These are phyloP conservation scores for Bujurquina vittata DNA, from an alignment of 2,113 vertebrate genomes.

Conservation along the genomic window DNA sequence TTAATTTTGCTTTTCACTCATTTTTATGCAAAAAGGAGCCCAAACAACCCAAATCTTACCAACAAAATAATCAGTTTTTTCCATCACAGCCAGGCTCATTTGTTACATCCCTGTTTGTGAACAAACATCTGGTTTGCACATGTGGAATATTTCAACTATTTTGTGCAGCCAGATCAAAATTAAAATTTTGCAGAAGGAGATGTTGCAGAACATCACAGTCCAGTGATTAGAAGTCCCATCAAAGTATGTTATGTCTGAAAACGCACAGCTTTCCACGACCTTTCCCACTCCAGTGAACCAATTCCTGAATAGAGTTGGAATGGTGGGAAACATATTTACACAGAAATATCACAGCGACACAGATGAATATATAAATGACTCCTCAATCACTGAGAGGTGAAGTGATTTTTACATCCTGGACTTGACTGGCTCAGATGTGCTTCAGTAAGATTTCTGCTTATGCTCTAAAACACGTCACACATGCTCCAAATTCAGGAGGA, in stretches of 20 bases:
- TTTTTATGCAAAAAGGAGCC: neutral
- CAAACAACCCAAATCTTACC: neutral
- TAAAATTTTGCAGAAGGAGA: neutral
- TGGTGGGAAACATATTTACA: neutral
- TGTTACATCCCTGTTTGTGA: neutral
- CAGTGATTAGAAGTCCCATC: neutral
- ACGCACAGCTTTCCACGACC: neutral
- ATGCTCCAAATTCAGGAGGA: rapidly evolving
- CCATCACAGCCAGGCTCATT: neutral
- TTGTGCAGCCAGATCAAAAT: neutral
- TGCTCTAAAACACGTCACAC: neutral
- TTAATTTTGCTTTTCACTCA: neutral
- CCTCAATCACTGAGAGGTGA: too few species aligned
- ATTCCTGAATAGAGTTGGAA: neutral
- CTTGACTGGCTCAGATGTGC: neutral
- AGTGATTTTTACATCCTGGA: neutral
- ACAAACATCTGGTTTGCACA: neutral
- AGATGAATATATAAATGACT: neutral
- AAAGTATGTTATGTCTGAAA: neutral
- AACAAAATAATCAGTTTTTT: neutral
- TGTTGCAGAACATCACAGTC: neutral
- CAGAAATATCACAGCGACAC: neutral
- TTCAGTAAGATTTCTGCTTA: neutral
- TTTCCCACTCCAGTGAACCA: neutral
- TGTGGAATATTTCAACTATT: neutral